These are phyloP conservation scores for Zosterops borbonicus DNA, from an alignment of 2,113 vertebrate species.

Conservation along the genomic window DNA sequence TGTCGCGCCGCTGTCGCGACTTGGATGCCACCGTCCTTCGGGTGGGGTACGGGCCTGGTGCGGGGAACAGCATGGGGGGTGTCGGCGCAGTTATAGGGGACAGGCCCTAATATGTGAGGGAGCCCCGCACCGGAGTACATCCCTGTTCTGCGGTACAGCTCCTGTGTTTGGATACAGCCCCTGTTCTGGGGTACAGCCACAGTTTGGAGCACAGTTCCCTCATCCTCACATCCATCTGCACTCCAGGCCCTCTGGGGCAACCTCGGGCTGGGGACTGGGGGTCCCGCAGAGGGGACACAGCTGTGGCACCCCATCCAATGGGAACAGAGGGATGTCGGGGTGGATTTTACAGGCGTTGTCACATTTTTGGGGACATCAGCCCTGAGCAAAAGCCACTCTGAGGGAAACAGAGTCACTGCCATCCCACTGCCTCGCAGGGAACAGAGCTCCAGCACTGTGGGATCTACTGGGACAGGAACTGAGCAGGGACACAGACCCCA, in stretches of 20 bases:
- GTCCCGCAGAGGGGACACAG: accelerated
- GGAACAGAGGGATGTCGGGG: background rate
- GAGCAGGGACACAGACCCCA: background rate
- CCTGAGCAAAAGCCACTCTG: background rate
- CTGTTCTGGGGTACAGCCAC: too few relatives aligned
- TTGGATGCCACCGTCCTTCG: background rate
- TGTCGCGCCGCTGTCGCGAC: background rate
- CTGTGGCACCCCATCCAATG: accelerated
- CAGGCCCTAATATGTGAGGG: accelerated
- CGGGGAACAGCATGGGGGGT: background rate
- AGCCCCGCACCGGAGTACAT: background rate
- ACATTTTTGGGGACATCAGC: background rate
- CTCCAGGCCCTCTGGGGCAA: background rate
- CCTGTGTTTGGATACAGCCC: accelerated
- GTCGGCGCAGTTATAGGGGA: background rate
- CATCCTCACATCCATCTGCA: background rate
- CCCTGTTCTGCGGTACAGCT: background rate
- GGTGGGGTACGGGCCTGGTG: background rate
- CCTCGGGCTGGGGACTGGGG: accelerated
- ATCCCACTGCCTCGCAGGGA: background rate
- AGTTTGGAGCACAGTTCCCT: background rate
- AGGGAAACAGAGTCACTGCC: background rate
- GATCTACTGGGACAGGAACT: background rate
- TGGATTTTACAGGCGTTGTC: background rate
- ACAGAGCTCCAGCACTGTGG: background rate